Base-by-base conservation (phyloP, 92 coral and sea anemone species). In the Porites rus region DNA sequence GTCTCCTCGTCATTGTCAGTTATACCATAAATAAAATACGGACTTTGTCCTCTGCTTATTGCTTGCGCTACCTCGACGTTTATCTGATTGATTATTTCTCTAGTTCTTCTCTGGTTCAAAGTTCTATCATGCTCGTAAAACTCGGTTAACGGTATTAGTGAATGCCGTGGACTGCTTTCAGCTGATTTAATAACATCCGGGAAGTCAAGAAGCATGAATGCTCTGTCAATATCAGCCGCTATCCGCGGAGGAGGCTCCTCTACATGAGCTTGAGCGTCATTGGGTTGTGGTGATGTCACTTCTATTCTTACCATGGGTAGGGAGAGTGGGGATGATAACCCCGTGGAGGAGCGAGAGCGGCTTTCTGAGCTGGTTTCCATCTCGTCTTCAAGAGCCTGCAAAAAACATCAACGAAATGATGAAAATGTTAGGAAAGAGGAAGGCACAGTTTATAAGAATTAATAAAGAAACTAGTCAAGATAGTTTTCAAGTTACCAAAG, bases 121-220 rank as follows among this genome's bases (percentile, higher is more conserved):
- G 84, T 80, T 51, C 92, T 85, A 17, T 81, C 74, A 12, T 88
- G 87, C 13, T 84, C 88, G 85, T 76, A 92, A 78, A 88, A 90
- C 63, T 90, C 91, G 74, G 85, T 91, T 21, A 93, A 84, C 18
- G 98, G 90, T 20, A 96, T 93, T 8, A 96, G 53, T 31, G 98
- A 93, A 25, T 93, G 95, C 50, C 96, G 90, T 9, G 99, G 99
- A 82, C 99, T 97, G 74, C 96, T 96, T 51, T 93, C 99, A 13
- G 99, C 98, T 18, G 99, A 97, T 79, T 94, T 91, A 43, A 97
- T 97, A 13, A 97, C 99, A 88, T 97, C 99, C 58, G 99, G 99
- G 89, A 97, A 95, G 69, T 96, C 98, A 14, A 96, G 97, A 69
- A 88, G 71, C 71, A 94, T 84, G 19, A 88, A 73, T 16, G 89